Percentiles rank a stretch among this genome's conserved stretches.
Evolutionary conservation across 2,797 vertebrate species (phyloP).

Genomic region (Mus minutoides): DNA sequence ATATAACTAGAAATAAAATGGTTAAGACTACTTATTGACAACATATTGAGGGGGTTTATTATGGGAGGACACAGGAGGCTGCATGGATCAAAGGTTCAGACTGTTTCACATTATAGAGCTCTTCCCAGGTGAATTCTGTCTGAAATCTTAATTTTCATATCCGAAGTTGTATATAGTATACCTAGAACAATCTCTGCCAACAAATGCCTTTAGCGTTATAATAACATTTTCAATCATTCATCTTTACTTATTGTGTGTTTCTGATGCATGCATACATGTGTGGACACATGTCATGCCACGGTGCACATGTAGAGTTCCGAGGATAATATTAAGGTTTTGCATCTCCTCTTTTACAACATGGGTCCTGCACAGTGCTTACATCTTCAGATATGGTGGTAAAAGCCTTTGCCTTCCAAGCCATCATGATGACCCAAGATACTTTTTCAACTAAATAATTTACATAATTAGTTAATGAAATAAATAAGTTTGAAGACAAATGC

Average conservation of each 20-base stretch:
- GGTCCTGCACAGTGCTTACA: neutral
- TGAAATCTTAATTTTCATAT: neutral
- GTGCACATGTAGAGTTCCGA: fast-evolving
- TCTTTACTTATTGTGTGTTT: neutral
- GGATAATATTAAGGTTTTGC: fast-evolving
- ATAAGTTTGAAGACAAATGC: neutral
- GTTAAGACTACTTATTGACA: neutral
- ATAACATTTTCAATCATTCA: neutral
- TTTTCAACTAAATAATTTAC: neutral
- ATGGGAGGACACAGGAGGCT: neutral
- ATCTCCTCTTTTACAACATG: neutral
- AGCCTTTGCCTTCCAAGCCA: neutral
- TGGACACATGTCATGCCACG: neutral
- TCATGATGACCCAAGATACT: neutral
- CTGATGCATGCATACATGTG: neutral
- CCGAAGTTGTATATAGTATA: neutral
- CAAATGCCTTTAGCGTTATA: neutral
- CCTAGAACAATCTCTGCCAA: neutral
- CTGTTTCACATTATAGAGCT: neutral
- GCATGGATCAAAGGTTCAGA: neutral
- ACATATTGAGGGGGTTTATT: neutral
- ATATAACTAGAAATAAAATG: slow-evolving; percentile 20
- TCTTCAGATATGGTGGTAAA: neutral
- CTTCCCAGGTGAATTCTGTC: neutral
- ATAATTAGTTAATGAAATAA: slow-evolving; percentile 10